phyloP scores from a whole-genome alignment of 1,140 invertebrate genomes.

The Macrobrachium nipponense region DNA sequence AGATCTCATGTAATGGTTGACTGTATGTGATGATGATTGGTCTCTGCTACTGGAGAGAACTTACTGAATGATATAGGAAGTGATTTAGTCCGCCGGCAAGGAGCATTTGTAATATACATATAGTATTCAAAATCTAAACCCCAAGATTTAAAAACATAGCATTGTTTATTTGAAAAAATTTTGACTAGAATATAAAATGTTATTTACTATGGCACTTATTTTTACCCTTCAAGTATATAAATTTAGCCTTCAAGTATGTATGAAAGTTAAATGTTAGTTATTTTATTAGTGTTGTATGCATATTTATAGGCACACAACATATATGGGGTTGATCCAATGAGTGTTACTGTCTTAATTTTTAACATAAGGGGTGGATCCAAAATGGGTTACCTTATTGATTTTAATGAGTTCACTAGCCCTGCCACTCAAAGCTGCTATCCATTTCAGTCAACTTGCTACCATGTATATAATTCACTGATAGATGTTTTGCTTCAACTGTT shows the following conservation, averaged over 20 bases:
- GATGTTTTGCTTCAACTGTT: too few species aligned
- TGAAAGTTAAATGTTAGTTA: too few species aligned
- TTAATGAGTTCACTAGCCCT: too few species aligned
- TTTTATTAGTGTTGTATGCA: too few species aligned
- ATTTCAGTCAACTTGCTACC: too few species aligned
- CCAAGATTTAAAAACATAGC: constrained; percentile 41
- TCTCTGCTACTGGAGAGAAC: background rate
- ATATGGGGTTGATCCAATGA: too few species aligned
- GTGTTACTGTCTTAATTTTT: too few species aligned
- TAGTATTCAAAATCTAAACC: constrained; percentile 38
- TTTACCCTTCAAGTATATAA: constrained; percentile 6
- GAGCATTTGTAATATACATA: constrained; percentile 38
- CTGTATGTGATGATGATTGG: constrained; percentile 19
- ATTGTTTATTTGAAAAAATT: constrained; percentile 51
- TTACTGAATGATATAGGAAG: constrained; percentile 12
- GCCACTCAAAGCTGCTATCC: too few species aligned
- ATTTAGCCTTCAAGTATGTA: constrained; percentile 7
- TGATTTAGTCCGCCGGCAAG: constrained; percentile 26
- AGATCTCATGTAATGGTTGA: constrained; percentile 27
- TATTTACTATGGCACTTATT: constrained; percentile 29
- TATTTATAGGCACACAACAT: too few species aligned
- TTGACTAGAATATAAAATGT: constrained; percentile 54
- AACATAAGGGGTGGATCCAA: too few species aligned
- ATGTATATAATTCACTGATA: too few species aligned
- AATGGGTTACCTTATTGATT: too few species aligned